Conservation (phyloP, 2,888 invertebrate species). For the Drosophila niveifrons region DNA sequence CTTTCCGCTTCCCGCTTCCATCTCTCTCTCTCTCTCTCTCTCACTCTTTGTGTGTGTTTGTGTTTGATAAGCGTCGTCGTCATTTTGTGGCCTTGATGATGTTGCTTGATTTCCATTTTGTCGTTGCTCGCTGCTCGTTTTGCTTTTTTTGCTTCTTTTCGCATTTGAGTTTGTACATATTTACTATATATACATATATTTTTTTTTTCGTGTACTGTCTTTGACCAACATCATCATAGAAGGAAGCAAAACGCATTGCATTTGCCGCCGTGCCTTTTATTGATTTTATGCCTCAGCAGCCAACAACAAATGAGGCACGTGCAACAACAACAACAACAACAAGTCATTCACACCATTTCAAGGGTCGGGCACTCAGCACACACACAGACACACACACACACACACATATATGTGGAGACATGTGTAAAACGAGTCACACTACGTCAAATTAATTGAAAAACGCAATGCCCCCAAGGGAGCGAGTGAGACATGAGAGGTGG, state of each 20-base stretch:
- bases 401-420: not conserved
- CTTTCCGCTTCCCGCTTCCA: not conserved
- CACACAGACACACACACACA: conserved; percentile 5
- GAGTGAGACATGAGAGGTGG: not conserved
- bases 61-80: conserved; percentile 29
- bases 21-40: not conserved
- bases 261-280: conserved; percentile 75
- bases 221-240: conserved; percentile 41
- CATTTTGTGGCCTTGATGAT: conserved; percentile 56
- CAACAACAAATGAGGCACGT: conserved; percentile 54
- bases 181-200: no score
- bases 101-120: conserved; percentile 16
- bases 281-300: conserved; percentile 42
- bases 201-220: conserved; percentile 14
- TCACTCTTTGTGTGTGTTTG: not conserved
- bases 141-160: not conserved
- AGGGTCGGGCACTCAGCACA: conserved; percentile 14
- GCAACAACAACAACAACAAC: conserved; percentile 55
- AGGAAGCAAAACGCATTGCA: conserved; percentile 53
- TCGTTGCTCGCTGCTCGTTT: not conserved
- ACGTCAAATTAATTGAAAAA: conserved; percentile 63
- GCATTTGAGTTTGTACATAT: not conserved
- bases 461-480: conserved; percentile 29
- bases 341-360: conserved; percentile 68
- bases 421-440: conserved; percentile 44